Conservation (phyloP, 1,140 invertebrate species). For the Listronotus bonariensis region DNA sequence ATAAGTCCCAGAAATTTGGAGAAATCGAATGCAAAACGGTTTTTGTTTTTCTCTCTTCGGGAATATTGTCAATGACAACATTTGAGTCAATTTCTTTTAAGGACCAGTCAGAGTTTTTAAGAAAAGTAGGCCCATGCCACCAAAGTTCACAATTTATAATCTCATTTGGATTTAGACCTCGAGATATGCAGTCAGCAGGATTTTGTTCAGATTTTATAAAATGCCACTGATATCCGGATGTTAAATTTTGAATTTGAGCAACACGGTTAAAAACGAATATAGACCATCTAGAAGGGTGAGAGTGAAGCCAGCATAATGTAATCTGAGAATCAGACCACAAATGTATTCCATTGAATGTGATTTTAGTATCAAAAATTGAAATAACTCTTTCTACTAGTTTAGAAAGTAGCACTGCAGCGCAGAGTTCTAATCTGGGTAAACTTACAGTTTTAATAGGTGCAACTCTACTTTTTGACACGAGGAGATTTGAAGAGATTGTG, state of each 20-base stretch:
- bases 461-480: too few species aligned
- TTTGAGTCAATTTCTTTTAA: too few species aligned
- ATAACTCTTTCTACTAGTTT: constrained; percentile 11
- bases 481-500: too few species aligned
- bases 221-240: constrained; percentile 39
- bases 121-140: constrained; percentile 46
- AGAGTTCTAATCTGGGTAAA: constrained; percentile 6
- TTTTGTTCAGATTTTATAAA: constrained; percentile 51
- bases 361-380: constrained; percentile 39
- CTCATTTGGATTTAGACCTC: constrained; percentile 43
- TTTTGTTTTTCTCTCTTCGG: too few species aligned
- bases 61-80: too few species aligned
- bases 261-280: constrained; percentile 54
- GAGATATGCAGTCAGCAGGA: constrained; percentile 57
- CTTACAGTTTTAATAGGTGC: too few species aligned
- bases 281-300: constrained; percentile 46
- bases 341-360: constrained; percentile 34
- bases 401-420: constrained; percentile 11
- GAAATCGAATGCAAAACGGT: too few species aligned
- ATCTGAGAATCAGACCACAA: constrained; percentile 56
- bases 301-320: constrained; percentile 53
- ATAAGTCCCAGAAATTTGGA: too few species aligned
- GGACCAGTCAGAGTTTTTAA: constrained; percentile 3
- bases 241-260: constrained; percentile 44
- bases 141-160: constrained; percentile 40